Conservation (phyloP, 2,797 vertebrate species). For the Parotocinclus haroldoi region DNA sequence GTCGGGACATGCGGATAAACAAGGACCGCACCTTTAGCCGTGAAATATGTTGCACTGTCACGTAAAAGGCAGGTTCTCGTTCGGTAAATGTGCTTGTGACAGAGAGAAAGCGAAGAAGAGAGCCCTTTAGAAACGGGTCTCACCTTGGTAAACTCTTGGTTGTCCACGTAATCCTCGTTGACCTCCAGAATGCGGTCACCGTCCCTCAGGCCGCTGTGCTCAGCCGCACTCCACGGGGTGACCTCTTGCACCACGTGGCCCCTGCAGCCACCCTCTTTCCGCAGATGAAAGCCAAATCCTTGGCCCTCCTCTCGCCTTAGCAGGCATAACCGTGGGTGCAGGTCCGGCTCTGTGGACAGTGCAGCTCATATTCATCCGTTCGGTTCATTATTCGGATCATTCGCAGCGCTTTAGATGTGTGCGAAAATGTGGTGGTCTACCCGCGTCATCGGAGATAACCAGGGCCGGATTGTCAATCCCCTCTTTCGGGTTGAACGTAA, state of each 20-base stretch:
- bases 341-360: slow-evolving; percentile 54
- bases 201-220: slow-evolving; percentile 75
- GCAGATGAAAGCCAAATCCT: slow-evolving; percentile 82
- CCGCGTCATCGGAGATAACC: slow-evolving; percentile 70
- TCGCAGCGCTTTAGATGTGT: not conserved
- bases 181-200: slow-evolving; percentile 87
- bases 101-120: no score
- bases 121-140: no score
- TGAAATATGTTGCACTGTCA: no score
- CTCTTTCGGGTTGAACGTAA: slow-evolving; percentile 91
- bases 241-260: slow-evolving; percentile 73
- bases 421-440: slow-evolving; percentile 49
- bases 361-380: not conserved
- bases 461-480: slow-evolving; percentile 95
- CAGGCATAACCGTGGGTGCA: slow-evolving; percentile 71
- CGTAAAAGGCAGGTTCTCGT: no score
- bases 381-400: not conserved
- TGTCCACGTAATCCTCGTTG: slow-evolving; percentile 76
- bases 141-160: slow-evolving; percentile 74
- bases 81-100: no score
- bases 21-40: no score
- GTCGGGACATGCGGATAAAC: no score
- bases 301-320: slow-evolving; percentile 71
- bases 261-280: slow-evolving; percentile 47
- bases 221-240: slow-evolving; percentile 76